A percentile compares a stretch with the other conserved stretches of the same genome.
These are phyloP conservation scores for Ichneumoninae sp. DNA, from an alignment of 2,888 invertebrate species.

Conservation along the genomic window DNA sequence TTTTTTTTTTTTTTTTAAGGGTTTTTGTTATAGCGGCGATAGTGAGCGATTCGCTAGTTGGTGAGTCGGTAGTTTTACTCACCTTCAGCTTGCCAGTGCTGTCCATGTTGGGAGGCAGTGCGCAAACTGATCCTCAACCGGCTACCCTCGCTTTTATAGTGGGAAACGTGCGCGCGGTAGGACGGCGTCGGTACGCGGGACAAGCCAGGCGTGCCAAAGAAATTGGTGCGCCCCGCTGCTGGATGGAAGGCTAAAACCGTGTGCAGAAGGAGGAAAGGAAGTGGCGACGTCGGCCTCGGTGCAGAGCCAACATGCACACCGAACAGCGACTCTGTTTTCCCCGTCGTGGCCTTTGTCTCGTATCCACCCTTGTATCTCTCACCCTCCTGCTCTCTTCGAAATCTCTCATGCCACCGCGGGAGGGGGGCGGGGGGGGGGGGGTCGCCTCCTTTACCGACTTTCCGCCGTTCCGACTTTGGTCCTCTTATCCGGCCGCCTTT, in stretches of 20 bases:
- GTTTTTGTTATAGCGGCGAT: too few relatives aligned
- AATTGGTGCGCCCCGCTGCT: slow-evolving; percentile 58
- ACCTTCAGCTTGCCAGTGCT: slow-evolving; percentile 83
- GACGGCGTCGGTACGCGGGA: slow-evolving; percentile 50
- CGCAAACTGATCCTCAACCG: slow-evolving; percentile 81
- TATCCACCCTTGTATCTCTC: slow-evolving; percentile 35
- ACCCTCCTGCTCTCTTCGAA: slow-evolving; percentile 21
- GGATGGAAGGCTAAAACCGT: slow-evolving; percentile 73
- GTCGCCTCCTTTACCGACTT: background rate
- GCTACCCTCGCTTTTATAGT: slow-evolving; percentile 83
- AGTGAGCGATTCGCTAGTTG: background rate
- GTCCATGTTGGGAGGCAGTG: slow-evolving; percentile 82
- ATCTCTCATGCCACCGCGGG: background rate
- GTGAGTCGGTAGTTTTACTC: slow-evolving; percentile 67
- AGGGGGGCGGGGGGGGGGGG: too few relatives aligned
- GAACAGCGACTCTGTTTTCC: slow-evolving; percentile 47
- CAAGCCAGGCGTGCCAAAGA: slow-evolving; percentile 69
- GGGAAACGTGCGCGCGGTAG: slow-evolving; percentile 27
- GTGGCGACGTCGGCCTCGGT: slow-evolving; percentile 69
- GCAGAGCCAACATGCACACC: slow-evolving; percentile 32
- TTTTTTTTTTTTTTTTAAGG: too few relatives aligned
- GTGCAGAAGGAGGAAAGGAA: slow-evolving; percentile 71
- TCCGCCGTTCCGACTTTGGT: slow-evolving; percentile 25
- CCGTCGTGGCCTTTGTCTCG: slow-evolving; percentile 51
- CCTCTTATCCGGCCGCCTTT: slow-evolving; percentile 35